Conservation (phyloP, 2,797 vertebrate species). For the Hephaestus fuliginosus region DNA sequence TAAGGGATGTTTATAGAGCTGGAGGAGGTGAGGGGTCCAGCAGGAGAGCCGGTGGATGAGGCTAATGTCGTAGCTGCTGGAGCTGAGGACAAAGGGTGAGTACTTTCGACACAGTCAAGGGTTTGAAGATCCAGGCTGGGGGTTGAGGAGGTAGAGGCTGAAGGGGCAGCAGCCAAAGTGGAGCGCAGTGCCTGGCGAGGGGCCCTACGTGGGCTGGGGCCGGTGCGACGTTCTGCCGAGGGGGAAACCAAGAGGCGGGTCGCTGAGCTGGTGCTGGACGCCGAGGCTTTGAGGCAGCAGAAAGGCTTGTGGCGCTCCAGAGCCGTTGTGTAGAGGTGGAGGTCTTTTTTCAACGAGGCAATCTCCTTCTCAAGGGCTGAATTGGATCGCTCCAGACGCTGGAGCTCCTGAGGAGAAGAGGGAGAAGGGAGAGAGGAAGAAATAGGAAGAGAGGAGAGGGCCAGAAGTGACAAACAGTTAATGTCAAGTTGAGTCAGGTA, state of each 20-base stretch:
- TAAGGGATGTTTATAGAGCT: constrained; percentile 2
- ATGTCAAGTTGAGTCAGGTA: constrained; percentile 24
- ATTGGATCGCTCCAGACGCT: constrained; percentile 81
- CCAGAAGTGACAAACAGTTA: background rate
- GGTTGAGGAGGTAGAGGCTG: constrained; percentile 21
- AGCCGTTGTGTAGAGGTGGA: constrained; percentile 54
- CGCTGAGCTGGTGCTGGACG: background rate
- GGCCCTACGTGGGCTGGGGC: background rate
- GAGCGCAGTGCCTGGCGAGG: background rate
- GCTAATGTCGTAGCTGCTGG: constrained; percentile 4
- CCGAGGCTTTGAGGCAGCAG: constrained; percentile 63
- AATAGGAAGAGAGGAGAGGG: background rate
- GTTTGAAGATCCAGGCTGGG: background rate
- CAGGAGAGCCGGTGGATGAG: background rate
- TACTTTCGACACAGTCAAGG: background rate
- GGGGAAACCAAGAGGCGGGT: accelerated
- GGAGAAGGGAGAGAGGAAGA: background rate
- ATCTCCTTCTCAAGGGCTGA: constrained; percentile 80
- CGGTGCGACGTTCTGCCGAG: background rate
- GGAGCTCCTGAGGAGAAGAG: constrained; percentile 78
- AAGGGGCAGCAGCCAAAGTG: background rate
- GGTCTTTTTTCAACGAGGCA: constrained; percentile 63
- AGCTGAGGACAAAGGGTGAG: background rate
- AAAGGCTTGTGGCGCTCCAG: constrained; percentile 75
- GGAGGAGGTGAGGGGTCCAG: constrained; percentile 10